Conservation (phyloP, 2,888 invertebrate species). For the Ephialtes manifestator region DNA sequence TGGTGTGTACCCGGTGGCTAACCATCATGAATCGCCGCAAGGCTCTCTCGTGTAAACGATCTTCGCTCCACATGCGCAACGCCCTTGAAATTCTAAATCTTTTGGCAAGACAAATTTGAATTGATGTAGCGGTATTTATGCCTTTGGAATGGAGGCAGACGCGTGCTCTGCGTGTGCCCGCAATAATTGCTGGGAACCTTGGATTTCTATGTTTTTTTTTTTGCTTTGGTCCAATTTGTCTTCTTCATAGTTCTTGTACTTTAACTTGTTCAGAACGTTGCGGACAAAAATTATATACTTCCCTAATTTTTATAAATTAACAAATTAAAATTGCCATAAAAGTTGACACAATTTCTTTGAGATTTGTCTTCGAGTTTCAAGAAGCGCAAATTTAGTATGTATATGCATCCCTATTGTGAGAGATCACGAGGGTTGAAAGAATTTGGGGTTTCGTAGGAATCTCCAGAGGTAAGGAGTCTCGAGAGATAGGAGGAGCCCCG, state of each 20-base stretch:
- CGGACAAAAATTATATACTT: too few relatives aligned
- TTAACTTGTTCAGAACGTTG: not conserved
- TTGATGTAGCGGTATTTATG: not conserved
- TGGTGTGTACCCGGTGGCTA: conserved; percentile 14
- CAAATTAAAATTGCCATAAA: too few relatives aligned
- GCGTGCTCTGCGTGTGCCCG: conserved; percentile 44
- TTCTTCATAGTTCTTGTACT: not conserved
- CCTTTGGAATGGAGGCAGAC: not conserved
- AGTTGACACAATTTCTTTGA: too few relatives aligned
- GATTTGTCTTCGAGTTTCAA: too few relatives aligned
- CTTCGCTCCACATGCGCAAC: conserved; percentile 1
- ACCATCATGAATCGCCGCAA: conserved; percentile 26
- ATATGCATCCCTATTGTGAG: too few relatives aligned
- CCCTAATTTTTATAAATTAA: too few relatives aligned
- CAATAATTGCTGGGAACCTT: not conserved
- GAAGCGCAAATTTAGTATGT: too few relatives aligned
- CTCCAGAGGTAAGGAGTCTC: too few relatives aligned
- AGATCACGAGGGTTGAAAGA: too few relatives aligned
- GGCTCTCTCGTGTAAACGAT: conserved; percentile 14
- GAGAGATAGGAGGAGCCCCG: too few relatives aligned
- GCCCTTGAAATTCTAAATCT: conserved; percentile 5
- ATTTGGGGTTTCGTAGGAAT: too few relatives aligned
- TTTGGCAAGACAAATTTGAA: conserved; percentile 16
- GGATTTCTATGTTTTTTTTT: conserved; percentile 9
- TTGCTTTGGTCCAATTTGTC: not conserved